Evolutionary conservation across 2,797 vertebrate species (phyloP).

Genomic region (Molossus molossus): DNA sequence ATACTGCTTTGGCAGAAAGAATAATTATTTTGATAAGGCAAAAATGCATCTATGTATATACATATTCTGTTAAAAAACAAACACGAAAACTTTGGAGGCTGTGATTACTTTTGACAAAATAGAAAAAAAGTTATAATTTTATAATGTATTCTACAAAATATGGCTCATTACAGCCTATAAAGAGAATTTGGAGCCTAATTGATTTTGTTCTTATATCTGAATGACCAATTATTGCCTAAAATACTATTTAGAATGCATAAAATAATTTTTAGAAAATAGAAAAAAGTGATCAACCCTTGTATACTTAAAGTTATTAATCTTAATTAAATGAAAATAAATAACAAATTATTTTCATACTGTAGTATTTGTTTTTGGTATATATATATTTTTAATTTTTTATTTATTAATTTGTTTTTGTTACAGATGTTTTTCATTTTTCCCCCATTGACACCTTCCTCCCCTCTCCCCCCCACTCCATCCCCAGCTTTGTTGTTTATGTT

Average conservation of each 20-base stretch:
- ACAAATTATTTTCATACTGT: not conserved
- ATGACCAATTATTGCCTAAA: not conserved
- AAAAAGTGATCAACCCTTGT: not conserved
- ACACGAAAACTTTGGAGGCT: not conserved
- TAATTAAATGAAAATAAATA: not conserved
- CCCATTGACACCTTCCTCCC: no score
- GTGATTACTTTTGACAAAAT: not conserved
- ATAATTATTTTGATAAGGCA: not conserved
- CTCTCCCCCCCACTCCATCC: no score
- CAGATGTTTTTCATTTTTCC: no score
- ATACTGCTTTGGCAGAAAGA: not conserved
- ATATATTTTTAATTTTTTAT: no score
- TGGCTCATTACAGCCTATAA: not conserved
- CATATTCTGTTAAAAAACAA: not conserved
- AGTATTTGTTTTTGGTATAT: not conserved
- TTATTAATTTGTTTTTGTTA: no score
- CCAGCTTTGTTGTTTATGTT: no score
- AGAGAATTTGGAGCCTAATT: not conserved
- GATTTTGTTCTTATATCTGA: not conserved
- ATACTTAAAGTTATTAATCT: not conserved
- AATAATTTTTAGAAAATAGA: not conserved
- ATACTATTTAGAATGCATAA: not conserved
- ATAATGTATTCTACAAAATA: not conserved
- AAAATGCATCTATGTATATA: not conserved
- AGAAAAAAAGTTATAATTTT: not conserved